Conservation (phyloP, 2,113 vertebrate species). For the Scophthalmus maximus region DNA sequence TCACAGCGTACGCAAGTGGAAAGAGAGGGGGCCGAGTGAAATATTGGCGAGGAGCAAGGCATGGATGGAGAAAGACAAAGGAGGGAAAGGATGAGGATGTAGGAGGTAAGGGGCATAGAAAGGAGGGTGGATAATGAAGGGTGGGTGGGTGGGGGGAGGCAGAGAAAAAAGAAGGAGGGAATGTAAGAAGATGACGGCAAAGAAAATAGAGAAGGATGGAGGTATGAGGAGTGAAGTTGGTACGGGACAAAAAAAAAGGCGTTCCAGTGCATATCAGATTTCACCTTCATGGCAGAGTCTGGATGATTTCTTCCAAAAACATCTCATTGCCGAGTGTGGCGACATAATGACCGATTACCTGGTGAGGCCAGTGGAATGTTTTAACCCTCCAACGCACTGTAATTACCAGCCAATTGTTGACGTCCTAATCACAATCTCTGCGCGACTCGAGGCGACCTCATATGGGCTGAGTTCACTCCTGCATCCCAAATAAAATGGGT, state of each 20-base stretch:
- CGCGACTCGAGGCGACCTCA: neutral
- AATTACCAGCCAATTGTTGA: neutral
- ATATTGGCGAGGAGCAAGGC: constrained; percentile 25
- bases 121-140: constrained; percentile 1
- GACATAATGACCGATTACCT: constrained; percentile 21
- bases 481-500: constrained; percentile 45
- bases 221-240: neutral
- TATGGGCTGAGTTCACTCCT: constrained; percentile 5
- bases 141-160: neutral
- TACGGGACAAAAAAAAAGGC: neutral
- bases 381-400: neutral
- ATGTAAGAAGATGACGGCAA: too few species aligned
- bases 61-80: constrained; percentile 8
- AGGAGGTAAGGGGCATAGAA: constrained; percentile 24
- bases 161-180: neutral
- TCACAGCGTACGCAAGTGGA: constrained; percentile 47
- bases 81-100: too few species aligned
- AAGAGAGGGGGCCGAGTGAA: constrained; percentile 12
- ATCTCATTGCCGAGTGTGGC: neutral
- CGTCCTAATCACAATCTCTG: constrained; percentile 1
- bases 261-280: neutral
- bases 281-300: constrained; percentile 17
- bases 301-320: constrained; percentile 18
- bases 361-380: constrained; percentile 10
- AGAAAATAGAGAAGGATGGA: neutral